Percentiles rank a stretch among this genome's conserved stretches.
Evolutionary conservation across 2,113 vertebrate species (phyloP).

Genomic region (Telmatochromis sp.): DNA sequence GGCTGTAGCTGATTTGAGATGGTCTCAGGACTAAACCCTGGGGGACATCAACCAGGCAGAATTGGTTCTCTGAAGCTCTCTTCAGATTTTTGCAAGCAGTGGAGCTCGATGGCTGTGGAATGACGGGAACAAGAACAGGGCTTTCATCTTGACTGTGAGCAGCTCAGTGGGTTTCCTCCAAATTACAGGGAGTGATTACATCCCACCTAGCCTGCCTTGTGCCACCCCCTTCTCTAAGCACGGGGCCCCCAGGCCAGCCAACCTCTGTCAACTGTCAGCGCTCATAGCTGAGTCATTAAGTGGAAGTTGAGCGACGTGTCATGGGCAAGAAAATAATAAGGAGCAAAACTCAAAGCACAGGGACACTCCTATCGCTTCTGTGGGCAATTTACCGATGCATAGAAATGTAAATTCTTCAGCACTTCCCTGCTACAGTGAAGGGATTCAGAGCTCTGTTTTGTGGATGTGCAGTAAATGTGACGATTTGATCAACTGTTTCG

Average conservation of each 20-base stretch:
- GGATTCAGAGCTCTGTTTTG: neutral
- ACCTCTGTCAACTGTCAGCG: conserved; percentile 48
- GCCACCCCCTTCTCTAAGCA: conserved; percentile 12
- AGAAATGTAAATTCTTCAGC: neutral
- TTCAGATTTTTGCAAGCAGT: conserved; percentile 36
- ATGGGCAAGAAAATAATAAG: conserved; percentile 50
- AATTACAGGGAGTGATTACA: conserved; percentile 67
- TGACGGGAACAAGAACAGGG: conserved; percentile 20
- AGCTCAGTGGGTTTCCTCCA: conserved; percentile 62
- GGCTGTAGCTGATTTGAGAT: conserved; percentile 62
- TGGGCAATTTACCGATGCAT: conserved; percentile 1
- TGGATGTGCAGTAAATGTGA: neutral
- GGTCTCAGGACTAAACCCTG: conserved; percentile 55
- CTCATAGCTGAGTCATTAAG: conserved; percentile 57
- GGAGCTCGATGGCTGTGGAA: conserved; percentile 34
- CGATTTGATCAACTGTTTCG: neutral
- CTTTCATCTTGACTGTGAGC: conserved; percentile 61
- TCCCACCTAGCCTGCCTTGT: conserved; percentile 44
- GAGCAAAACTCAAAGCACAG: conserved; percentile 22
- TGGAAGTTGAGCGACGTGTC: conserved; percentile 45
- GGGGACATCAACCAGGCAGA: conserved; percentile 48
- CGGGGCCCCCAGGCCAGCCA: conserved; percentile 23
- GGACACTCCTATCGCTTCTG: neutral
- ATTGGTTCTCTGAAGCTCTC: conserved; percentile 49
- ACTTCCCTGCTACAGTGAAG: neutral